Percentiles rank a stretch among this genome's conserved stretches.
Conservation (phyloP, 2,888 invertebrate species). For the Autographa gamma region DNA sequence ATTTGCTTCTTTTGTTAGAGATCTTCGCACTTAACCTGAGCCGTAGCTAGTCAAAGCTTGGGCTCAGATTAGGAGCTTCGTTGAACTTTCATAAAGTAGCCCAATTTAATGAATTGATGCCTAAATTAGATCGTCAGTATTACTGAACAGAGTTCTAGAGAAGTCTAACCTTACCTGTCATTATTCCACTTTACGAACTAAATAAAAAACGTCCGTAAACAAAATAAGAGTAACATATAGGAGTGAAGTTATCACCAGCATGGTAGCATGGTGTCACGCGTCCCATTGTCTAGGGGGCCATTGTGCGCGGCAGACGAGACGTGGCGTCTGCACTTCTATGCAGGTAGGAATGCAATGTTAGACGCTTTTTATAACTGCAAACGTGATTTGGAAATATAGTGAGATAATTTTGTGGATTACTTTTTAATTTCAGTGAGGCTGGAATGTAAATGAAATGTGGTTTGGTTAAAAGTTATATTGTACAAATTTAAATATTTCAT, state of each 20-base stretch:
- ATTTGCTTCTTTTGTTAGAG: too few relatives aligned
- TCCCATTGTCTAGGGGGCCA: conserved; percentile 53
- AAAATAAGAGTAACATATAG: conserved; percentile 43
- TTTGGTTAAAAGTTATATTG: too few relatives aligned
- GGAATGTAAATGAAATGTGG: not conserved
- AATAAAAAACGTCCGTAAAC: conserved; percentile 18
- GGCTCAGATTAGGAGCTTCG: too few relatives aligned
- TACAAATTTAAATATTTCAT: too few relatives aligned
- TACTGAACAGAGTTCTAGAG: too few relatives aligned
- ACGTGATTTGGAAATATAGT: conserved; percentile 51
- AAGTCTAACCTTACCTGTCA: not conserved
- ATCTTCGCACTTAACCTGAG: too few relatives aligned
- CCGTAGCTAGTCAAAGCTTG: too few relatives aligned
- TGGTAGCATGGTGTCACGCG: conserved; percentile 53
- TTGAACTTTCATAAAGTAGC: too few relatives aligned
- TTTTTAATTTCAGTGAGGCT: not conserved
- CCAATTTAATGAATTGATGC: too few relatives aligned
- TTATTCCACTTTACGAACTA: conserved; percentile 10
- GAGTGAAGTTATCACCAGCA: conserved; percentile 43
- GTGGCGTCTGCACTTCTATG: conserved; percentile 56
- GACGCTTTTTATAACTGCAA: conserved; percentile 43
- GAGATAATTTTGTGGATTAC: not conserved
- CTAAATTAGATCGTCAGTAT: too few relatives aligned
- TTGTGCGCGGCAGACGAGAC: conserved; percentile 57
- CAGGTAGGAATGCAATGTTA: conserved; percentile 53